A percentile compares a stretch with the other conserved stretches of the same genome.
phyloP scores from a whole-genome alignment of 1,140 invertebrate species.

The Melitaea cinxia region DNA sequence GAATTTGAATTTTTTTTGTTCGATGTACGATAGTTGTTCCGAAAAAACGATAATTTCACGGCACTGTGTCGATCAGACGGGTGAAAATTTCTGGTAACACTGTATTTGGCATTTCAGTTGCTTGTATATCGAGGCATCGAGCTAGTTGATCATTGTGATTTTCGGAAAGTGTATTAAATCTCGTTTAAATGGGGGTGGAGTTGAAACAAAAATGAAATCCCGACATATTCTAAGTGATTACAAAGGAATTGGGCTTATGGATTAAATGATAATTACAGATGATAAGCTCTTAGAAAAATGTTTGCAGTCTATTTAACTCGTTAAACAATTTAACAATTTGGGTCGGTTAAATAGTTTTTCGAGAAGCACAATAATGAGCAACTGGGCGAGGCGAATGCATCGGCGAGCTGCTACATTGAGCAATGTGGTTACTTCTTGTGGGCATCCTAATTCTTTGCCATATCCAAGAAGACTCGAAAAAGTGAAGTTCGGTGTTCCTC shows the following conservation, averaged over 20 bases:
- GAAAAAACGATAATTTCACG: no score
- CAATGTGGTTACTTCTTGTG: slow-evolving; percentile 94
- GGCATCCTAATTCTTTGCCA: slow-evolving; percentile 86
- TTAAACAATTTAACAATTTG: slow-evolving; percentile 18
- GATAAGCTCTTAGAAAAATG: slow-evolving; percentile 26
- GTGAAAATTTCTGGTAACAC: no score
- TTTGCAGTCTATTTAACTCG: slow-evolving; percentile 17
- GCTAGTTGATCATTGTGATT: slow-evolving; percentile 16
- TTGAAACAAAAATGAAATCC: slow-evolving; percentile 31
- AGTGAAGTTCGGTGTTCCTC: slow-evolving; percentile 95
- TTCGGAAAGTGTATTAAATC: slow-evolving; percentile 23
- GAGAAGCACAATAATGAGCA: slow-evolving; percentile 86
- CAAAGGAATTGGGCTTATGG: neutral
- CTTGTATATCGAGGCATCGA: slow-evolving; percentile 29
- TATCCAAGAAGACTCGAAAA: slow-evolving; percentile 93
- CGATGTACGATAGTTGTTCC: neutral
- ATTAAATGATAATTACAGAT: slow-evolving; percentile 18
- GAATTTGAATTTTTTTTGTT: no score
- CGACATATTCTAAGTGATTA: slow-evolving; percentile 12
- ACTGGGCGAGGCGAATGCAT: slow-evolving; percentile 95
- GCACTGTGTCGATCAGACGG: no score
- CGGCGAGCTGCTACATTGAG: slow-evolving; percentile 92
- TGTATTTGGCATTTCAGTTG: slow-evolving; percentile 24
- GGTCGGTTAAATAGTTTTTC: slow-evolving; percentile 16
- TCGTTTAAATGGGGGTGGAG: slow-evolving; percentile 35